phyloP scores from a whole-genome alignment of 2,113 vertebrate genomes.

The Clarias macrocephalus region DNA sequence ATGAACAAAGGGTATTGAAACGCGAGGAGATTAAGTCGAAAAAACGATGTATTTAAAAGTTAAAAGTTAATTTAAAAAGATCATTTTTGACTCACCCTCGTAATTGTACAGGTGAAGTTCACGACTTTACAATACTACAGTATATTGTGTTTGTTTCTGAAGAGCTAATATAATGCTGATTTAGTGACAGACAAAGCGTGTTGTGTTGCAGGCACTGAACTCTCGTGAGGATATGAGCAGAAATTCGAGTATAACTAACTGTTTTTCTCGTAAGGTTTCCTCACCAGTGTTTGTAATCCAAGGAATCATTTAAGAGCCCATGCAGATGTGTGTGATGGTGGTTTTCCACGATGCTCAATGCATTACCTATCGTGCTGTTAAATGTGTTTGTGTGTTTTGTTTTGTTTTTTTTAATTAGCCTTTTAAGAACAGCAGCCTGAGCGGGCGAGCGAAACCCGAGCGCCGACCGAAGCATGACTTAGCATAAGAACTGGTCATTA shows the following conservation, averaged over 20 bases:
- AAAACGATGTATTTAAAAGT: too few species aligned
- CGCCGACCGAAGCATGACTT: constrained; percentile 29
- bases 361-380: background rate
- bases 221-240: background rate
- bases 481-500: constrained; percentile 33
- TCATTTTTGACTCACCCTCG: too few species aligned
- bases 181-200: background rate
- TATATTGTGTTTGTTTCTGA: too few species aligned
- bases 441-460: background rate
- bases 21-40: too few species aligned
- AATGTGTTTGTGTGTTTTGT: background rate
- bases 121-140: too few species aligned
- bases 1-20: too few species aligned
- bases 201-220: background rate
- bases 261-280: background rate
- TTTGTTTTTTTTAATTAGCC: background rate
- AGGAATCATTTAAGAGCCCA: background rate
- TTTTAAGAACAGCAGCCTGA: background rate
- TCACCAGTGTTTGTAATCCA: background rate
- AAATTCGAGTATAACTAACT: background rate
- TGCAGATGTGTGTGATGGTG: background rate
- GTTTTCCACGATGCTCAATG: background rate
- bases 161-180: background rate
- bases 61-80: too few species aligned
- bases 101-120: too few species aligned